A percentile compares a stretch with the other conserved stretches of the same genome.
These are phyloP conservation scores for Raja brachyura DNA, from an alignment of 2,113 vertebrate species.

Conservation along the genomic window DNA sequence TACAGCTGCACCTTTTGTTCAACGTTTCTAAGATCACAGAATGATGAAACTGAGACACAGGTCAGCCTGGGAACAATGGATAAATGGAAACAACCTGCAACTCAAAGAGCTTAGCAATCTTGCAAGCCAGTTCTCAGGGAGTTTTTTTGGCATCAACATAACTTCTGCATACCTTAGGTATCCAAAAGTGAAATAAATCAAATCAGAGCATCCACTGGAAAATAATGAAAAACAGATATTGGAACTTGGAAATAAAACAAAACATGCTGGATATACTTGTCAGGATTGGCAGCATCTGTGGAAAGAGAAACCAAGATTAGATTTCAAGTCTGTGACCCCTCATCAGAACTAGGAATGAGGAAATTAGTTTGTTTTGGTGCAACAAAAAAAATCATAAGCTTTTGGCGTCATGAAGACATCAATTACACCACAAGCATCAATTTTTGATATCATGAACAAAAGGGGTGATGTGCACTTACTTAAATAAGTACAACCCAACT, in stretches of 20 bases:
- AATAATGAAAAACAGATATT: too few relatives aligned
- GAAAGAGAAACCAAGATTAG: too few relatives aligned
- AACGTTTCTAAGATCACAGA: neutral
- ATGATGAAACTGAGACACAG: neutral
- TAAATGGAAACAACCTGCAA: neutral
- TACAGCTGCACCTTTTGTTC: too few relatives aligned
- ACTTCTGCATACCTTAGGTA: neutral
- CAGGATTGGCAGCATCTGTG: too few relatives aligned
- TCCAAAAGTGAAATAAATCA: neutral
- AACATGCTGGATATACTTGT: too few relatives aligned
- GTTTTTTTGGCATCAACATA: neutral
- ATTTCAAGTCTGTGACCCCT: too few relatives aligned
- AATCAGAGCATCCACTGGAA: too few relatives aligned
- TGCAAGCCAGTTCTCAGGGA: neutral
- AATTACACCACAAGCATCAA: neutral
- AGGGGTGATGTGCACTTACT: neutral
- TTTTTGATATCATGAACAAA: neutral
- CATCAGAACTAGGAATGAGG: too few relatives aligned
- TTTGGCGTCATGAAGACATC: neutral
- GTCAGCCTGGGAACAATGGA: neutral
- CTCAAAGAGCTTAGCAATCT: neutral
- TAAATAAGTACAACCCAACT: neutral
- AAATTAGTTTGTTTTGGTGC: neutral
- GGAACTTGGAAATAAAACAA: too few relatives aligned
- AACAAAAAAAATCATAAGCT: neutral